A percentile compares a stretch with the other conserved stretches of the same genome.
Evolutionary conservation across 1,140 invertebrate genomes (phyloP).

Genomic region (Euglossa dilemma): DNA sequence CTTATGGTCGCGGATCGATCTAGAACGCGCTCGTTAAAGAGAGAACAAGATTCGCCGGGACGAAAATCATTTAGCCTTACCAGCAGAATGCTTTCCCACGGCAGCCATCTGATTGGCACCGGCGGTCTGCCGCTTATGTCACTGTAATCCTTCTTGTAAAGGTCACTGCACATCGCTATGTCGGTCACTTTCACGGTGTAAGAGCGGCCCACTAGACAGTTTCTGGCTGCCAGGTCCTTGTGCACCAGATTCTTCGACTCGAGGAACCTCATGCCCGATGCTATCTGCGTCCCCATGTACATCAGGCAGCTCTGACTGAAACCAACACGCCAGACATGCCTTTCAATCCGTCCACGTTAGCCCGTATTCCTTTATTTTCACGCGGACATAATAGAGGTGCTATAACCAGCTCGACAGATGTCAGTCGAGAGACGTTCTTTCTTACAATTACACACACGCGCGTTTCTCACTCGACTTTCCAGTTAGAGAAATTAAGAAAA

Average conservation of each 20-base stretch:
- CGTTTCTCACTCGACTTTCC: no score
- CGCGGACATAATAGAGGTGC: no score
- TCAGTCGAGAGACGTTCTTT: no score
- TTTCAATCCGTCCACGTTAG: neutral
- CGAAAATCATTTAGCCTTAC: conserved; percentile 81
- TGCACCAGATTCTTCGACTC: conserved; percentile 91
- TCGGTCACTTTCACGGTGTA: conserved; percentile 93
- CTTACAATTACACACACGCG: no score
- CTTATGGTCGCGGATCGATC: neutral
- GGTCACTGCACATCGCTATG: conserved; percentile 93
- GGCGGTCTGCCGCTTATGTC: conserved; percentile 87
- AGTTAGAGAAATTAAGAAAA: no score
- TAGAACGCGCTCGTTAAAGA: neutral
- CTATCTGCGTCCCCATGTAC: conserved; percentile 92
- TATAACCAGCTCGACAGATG: no score
- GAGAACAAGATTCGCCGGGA: neutral
- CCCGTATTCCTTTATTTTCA: no score
- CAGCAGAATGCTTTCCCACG: conserved; percentile 92
- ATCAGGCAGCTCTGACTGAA: conserved; percentile 91
- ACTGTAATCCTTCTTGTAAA: conserved; percentile 93
- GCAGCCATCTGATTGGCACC: conserved; percentile 90
- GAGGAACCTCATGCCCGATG: conserved; percentile 93
- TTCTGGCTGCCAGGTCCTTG: conserved; percentile 90
- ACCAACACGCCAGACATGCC: neutral
- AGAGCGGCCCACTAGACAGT: conserved; percentile 91